These are phyloP conservation scores for Charadrius vociferus DNA, from an alignment of 2,113 vertebrate genomes.

Conservation along the genomic window DNA sequence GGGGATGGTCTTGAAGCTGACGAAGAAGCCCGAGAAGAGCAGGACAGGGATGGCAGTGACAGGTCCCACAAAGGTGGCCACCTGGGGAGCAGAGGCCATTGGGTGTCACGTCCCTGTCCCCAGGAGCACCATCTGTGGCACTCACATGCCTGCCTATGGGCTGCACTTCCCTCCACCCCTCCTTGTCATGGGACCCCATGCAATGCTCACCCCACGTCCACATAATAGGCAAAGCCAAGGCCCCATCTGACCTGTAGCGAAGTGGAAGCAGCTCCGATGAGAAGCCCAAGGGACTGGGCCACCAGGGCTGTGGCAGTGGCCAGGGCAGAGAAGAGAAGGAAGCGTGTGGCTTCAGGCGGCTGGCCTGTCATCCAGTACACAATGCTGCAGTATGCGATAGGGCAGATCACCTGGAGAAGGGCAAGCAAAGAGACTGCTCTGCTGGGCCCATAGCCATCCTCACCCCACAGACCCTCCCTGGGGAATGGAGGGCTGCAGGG, in stretches of 20 bases:
- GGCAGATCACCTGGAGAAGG: constrained; percentile 86
- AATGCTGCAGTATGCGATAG: constrained; percentile 94
- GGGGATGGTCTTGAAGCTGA: constrained; percentile 98
- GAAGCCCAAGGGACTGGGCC: constrained; percentile 93
- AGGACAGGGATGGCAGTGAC: constrained; percentile 96
- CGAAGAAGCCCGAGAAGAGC: constrained; percentile 97
- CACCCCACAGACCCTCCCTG: neutral
- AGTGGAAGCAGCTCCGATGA: constrained; percentile 95
- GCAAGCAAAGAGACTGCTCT: neutral
- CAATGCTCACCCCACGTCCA: neutral
- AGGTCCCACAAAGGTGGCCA: constrained; percentile 95
- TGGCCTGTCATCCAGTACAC: constrained; percentile 99
- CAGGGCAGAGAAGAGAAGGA: constrained; percentile 93
- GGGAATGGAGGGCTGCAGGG: neutral
- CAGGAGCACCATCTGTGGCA: neutral
- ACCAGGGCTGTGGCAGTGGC: constrained; percentile 92
- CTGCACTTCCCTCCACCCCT: neutral
- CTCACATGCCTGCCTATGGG: rapidly evolving
- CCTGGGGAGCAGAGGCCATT: constrained; percentile 70
- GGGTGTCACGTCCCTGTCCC: neutral
- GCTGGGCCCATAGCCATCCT: neutral
- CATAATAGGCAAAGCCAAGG: rapidly evolving
- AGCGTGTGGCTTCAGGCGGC: constrained; percentile 89
- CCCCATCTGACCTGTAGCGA: constrained; percentile 85
- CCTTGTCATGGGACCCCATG: rapidly evolving